Evolutionary conservation across 2,797 vertebrate genomes (phyloP), one percentile per base, ranked within the genome.

Genomic region (Parambassis ranga): DNA sequence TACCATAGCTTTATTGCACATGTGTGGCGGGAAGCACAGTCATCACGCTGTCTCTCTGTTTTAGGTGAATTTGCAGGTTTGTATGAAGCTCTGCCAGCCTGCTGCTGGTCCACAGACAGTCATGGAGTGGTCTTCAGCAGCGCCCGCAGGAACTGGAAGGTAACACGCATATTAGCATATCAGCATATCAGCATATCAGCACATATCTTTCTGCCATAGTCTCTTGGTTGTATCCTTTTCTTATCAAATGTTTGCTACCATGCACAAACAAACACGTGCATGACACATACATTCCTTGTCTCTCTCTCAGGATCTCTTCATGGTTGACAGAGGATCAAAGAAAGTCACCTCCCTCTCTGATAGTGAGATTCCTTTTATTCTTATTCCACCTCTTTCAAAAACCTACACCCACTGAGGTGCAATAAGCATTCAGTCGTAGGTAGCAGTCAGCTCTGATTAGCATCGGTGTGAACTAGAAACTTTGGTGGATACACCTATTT

Each of bases 21-120:
- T n/a, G n/a, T n/a, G n/a, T n/a, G n/a, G n/a, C n/a, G n/a, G n/a
- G n/a, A n/a, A n/a, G n/a, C n/a, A n/a, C n/a, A n/a, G n/a, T n/a
- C n/a, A n/a, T n/a, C n/a, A n/a, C n/a, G n/a, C n/a, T n/a, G n/a
- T 37, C 1, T 48, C 10, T 55, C 2, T 50, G 30, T 62, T 46
- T 22, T 64, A 93, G 92, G 82, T 37, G 86, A 82, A 57, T 94
- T 92, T 86, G 87, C 91, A 0, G 94, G 95, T 18, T 62, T 96
- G 31, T 96, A 95, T 2, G 16, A 89, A 4, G 63, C 88, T 0
- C 78, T 85, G 64, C 79, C 92, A 0, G 43, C 19, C 0, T 53
- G 16, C 59, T 95, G 95, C 79, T 96, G 94, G 95, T 93, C 94
- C 3, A 75, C 84, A 1, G 93, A 96, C 83, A 89, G 89, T 73